phyloP scores from a whole-genome alignment of 2,113 vertebrate genomes.

The Desmodus rotundus region DNA sequence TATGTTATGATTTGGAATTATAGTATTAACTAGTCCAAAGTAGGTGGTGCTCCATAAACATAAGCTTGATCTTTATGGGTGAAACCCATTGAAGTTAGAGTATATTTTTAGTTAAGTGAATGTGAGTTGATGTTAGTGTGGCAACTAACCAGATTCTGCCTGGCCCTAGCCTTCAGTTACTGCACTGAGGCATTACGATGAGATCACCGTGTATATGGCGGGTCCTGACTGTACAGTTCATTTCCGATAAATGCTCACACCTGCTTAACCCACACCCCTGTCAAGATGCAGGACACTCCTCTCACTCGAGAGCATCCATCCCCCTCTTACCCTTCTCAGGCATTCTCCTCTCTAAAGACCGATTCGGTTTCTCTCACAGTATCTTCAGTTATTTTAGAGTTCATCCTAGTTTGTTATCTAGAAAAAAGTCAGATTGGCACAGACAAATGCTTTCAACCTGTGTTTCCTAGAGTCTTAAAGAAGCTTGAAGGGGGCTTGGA shows the following conservation, averaged over 20 bases:
- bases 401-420: slow-evolving; percentile 6
- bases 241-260: not conserved
- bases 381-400: not conserved
- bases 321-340: not conserved
- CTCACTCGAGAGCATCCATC: not conserved
- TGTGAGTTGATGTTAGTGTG: not conserved
- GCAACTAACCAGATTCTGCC: not conserved
- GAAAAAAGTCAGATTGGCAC: not conserved
- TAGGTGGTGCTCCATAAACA: not conserved
- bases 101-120: not conserved
- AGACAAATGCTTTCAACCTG: not conserved
- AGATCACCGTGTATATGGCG: not conserved
- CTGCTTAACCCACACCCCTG: not conserved
- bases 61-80: not conserved
- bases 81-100: not conserved
- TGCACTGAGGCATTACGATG: not conserved
- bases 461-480: not conserved
- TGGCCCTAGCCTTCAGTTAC: not conserved
- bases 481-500: not conserved
- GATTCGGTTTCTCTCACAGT: not conserved
- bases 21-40: not conserved
- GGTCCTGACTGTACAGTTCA: not conserved
- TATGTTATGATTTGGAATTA: slow-evolving; percentile 1
- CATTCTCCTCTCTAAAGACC: not conserved
- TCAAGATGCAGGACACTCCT: not conserved